phyloP scores from a whole-genome alignment of 2,888 invertebrate genomes.

The Plebejus melissa region DNA sequence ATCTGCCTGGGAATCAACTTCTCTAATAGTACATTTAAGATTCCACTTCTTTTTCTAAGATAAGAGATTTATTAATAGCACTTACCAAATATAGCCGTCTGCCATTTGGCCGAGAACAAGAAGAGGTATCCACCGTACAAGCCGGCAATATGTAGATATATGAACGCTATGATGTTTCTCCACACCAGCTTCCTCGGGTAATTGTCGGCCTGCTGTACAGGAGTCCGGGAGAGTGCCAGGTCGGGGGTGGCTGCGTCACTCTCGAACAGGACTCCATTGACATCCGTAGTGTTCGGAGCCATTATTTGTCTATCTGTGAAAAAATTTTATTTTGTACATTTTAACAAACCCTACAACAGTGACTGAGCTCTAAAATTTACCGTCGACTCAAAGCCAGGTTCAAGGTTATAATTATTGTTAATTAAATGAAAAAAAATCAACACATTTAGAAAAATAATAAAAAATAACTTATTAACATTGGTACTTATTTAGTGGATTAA shows the following conservation, averaged over 20 bases:
- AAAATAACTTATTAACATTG: no score
- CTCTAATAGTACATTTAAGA: neutral
- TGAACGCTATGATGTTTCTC: slow-evolving; percentile 89
- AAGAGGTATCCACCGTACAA: slow-evolving; percentile 87
- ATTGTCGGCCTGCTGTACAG: slow-evolving; percentile 74
- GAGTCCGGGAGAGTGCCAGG: slow-evolving; percentile 56
- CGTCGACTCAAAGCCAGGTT: no score
- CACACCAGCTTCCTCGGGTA: slow-evolving; percentile 84
- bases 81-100: slow-evolving; percentile 86
- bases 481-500: no score
- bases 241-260: slow-evolving; percentile 69
- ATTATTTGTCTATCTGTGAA: slow-evolving; percentile 38
- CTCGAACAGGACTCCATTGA: slow-evolving; percentile 71
- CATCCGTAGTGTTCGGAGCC: slow-evolving; percentile 68
- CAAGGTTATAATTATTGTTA: no score
- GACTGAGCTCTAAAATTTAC: no score
- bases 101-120: slow-evolving; percentile 85
- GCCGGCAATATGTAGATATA: slow-evolving; percentile 86
- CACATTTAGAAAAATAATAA: no score
- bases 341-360: neutral
- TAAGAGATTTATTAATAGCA: slow-evolving; percentile 27
- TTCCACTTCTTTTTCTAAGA: neutral
- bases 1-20: no score
- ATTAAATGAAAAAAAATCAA: no score
- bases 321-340: neutral